A percentile compares a stretch with the other conserved stretches of the same genome.
phyloP scores from a whole-genome alignment of 2,888 invertebrate species.

The Pherbina coryleti region DNA sequence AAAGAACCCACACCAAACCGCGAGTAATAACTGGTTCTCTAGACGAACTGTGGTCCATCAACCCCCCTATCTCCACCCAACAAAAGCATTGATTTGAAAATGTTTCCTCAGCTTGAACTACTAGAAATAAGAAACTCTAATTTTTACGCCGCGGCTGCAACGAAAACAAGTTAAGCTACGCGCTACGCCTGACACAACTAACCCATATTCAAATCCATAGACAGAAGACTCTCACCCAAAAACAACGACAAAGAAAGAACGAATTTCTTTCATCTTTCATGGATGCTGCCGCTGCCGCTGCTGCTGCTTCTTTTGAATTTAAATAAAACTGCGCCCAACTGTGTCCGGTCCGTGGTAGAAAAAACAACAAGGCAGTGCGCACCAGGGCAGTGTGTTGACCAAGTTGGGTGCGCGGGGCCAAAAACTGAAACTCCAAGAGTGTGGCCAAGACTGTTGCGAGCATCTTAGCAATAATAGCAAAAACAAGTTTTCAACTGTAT shows the following conservation, averaged over 20 bases:
- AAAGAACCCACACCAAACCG: slow-evolving; percentile 1
- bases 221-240: slow-evolving; percentile 45
- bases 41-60: neutral
- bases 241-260: slow-evolving; percentile 37
- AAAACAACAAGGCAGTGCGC: neutral
- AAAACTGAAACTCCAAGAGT: neutral
- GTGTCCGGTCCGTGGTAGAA: slow-evolving; percentile 6
- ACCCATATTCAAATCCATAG: slow-evolving; percentile 61
- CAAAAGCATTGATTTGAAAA: neutral
- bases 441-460: slow-evolving; percentile 46
- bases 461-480: slow-evolving; percentile 45
- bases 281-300: slow-evolving; percentile 25
- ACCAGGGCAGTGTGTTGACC: neutral
- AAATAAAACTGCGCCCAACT: slow-evolving; percentile 4
- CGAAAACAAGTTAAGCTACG: slow-evolving; percentile 49
- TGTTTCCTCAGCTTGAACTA: neutral
- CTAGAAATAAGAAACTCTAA: slow-evolving; percentile 1
- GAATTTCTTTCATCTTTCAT: slow-evolving; percentile 34
- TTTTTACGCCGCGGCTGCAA: slow-evolving; percentile 35
- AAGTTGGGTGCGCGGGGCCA: neutral
- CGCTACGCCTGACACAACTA: slow-evolving; percentile 47
- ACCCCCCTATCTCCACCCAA: no score
- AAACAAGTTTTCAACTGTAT: slow-evolving; percentile 48
- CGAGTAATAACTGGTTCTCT: neutral
- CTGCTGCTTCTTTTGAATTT: neutral